Conservation (phyloP, 2,113 vertebrate genomes). For the Prunella himalayana region DNA sequence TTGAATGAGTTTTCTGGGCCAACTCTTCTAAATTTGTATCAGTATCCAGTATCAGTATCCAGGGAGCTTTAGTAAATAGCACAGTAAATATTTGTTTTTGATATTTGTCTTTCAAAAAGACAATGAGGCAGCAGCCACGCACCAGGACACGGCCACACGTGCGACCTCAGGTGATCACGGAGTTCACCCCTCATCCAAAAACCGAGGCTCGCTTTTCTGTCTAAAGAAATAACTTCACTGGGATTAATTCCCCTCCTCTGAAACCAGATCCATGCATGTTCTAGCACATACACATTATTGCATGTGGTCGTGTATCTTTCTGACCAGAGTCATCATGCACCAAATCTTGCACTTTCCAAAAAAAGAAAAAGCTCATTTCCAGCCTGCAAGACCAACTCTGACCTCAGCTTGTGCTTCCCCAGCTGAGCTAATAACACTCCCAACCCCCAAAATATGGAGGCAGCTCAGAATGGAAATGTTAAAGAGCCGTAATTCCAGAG, state of each 20-base stretch:
- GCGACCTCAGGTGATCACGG: accelerated
- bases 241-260: background rate
- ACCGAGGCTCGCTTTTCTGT: background rate
- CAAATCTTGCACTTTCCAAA: constrained; percentile 23
- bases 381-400: constrained; percentile 4
- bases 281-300: background rate
- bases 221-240: background rate
- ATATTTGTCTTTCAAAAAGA: constrained; percentile 15
- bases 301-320: background rate
- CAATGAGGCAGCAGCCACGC: background rate
- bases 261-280: background rate
- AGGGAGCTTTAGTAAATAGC: constrained; percentile 42
- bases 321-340: background rate
- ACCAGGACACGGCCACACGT: background rate
- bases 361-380: constrained; percentile 38
- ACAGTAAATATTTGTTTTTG: constrained; percentile 46
- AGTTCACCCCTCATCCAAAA: background rate
- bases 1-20: background rate
- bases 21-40: constrained; percentile 34
- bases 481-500: constrained; percentile 58
- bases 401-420: constrained; percentile 53
- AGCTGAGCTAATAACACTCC: constrained; percentile 49
- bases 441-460: constrained; percentile 60
- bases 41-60: constrained; percentile 43
- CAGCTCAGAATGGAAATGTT: constrained; percentile 63